phyloP scores from a whole-genome alignment of 2,113 vertebrate genomes.

The Hippocampus abdominalis region DNA sequence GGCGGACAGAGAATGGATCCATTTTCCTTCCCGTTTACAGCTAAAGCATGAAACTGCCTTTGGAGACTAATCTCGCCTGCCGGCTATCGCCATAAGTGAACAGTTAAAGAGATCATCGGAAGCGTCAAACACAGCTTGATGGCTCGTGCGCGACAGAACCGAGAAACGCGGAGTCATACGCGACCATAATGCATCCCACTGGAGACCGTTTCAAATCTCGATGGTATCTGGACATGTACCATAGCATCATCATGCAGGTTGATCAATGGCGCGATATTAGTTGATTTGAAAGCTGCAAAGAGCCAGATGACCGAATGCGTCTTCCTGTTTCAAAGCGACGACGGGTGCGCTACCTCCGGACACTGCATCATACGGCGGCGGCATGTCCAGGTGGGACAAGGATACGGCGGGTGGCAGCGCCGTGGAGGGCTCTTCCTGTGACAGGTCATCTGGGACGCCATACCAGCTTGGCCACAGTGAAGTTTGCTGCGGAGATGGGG shows the following conservation, averaged over 20 bases:
- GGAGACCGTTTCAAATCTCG: too few relatives aligned
- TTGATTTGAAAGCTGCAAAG: not conserved
- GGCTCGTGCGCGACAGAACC: not conserved
- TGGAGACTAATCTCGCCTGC: not conserved
- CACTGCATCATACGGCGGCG: constrained; percentile 78
- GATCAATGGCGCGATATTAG: not conserved
- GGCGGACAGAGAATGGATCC: not conserved
- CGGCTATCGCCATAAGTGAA: not conserved
- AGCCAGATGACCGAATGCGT: too few relatives aligned
- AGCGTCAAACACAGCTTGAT: not conserved
- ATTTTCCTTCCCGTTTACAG: not conserved
- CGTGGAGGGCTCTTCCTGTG: constrained; percentile 74
- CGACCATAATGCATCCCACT: not conserved
- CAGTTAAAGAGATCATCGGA: not conserved
- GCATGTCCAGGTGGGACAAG: constrained; percentile 77
- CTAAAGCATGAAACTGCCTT: not conserved
- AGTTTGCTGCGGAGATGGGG: constrained; percentile 66
- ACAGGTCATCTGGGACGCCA: constrained; percentile 75
- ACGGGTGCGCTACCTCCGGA: constrained; percentile 67
- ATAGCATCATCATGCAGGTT: too few relatives aligned
- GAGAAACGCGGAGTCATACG: not conserved
- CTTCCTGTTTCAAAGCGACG: too few relatives aligned
- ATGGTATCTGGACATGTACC: too few relatives aligned
- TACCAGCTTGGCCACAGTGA: constrained; percentile 81
- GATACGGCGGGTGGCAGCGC: constrained; percentile 73